These are phyloP conservation scores for Enteromius viviparus DNA, from an alignment of 2,797 vertebrate genomes.

Conservation along the genomic window DNA sequence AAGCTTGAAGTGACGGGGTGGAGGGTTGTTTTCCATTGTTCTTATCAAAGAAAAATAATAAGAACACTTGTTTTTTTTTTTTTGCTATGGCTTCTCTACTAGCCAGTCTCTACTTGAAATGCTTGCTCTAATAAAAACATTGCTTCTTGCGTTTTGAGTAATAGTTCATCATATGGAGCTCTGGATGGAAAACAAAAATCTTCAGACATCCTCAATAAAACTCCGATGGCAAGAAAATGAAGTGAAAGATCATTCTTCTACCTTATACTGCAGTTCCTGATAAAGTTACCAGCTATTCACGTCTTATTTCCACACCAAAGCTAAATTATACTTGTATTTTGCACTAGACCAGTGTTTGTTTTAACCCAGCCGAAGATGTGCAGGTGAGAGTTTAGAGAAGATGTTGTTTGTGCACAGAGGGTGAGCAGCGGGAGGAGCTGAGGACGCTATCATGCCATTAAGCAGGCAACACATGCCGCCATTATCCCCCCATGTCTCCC, in stretches of 20 bases:
- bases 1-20: constrained; percentile 9
- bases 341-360: not conserved
- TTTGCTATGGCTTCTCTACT: too few relatives aligned
- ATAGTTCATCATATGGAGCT: not conserved
- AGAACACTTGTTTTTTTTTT: not conserved
- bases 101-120: not conserved
- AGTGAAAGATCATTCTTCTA: not conserved
- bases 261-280: not conserved
- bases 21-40: not conserved
- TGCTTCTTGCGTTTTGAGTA: not conserved
- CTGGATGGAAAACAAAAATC: not conserved
- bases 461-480: constrained; percentile 60
- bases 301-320: not conserved
- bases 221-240: not conserved
- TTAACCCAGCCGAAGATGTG: not conserved
- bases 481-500: constrained; percentile 57
- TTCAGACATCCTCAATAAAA: not conserved
- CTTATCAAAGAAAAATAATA: not conserved
- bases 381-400: constrained; percentile 1
- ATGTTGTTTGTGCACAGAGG: not conserved
- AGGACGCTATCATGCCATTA: constrained; percentile 13
- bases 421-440: not conserved
- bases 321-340: not conserved
- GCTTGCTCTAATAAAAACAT: not conserved
- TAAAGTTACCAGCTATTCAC: not conserved